A percentile compares a stretch with the other conserved stretches of the same genome.
phyloP scores from a whole-genome alignment of 2,888 invertebrate species.

The Leucophora obtusa region DNA sequence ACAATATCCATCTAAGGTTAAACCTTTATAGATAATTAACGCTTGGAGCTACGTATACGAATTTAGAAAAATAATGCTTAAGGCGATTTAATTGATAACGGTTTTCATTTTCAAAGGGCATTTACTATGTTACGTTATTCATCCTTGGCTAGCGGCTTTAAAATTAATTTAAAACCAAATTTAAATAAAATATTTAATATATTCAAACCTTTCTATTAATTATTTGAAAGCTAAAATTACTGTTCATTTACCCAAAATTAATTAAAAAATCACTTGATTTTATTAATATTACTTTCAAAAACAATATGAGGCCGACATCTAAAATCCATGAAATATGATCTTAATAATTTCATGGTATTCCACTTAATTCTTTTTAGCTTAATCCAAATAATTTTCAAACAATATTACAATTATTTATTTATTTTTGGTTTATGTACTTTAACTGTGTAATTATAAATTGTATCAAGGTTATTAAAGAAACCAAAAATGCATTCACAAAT shows the following conservation, averaged over 20 bases:
- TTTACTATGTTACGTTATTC: too few relatives aligned
- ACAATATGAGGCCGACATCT: neutral
- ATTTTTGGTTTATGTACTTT: neutral
- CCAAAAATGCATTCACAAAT: neutral
- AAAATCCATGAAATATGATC: neutral
- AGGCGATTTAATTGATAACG: too few relatives aligned
- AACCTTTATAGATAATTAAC: too few relatives aligned
- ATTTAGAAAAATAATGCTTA: too few relatives aligned
- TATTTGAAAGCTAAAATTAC: neutral
- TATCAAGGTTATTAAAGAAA: neutral
- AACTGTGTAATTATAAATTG: neutral
- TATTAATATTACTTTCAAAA: neutral
- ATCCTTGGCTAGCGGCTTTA: too few relatives aligned
- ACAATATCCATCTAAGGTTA: too few relatives aligned
- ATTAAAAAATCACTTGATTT: neutral
- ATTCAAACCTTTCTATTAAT: neutral
- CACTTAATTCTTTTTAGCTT: neutral
- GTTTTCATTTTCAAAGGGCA: too few relatives aligned
- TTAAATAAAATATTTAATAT: too few relatives aligned
- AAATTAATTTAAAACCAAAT: too few relatives aligned
- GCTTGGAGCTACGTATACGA: too few relatives aligned
- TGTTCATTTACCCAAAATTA: neutral
- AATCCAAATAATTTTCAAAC: neutral
- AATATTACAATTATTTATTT: neutral
- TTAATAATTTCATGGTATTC: neutral